These are phyloP conservation scores for Scrobipalpa atriplicella DNA, from an alignment of 2,888 invertebrate genomes.

Conservation along the genomic window DNA sequence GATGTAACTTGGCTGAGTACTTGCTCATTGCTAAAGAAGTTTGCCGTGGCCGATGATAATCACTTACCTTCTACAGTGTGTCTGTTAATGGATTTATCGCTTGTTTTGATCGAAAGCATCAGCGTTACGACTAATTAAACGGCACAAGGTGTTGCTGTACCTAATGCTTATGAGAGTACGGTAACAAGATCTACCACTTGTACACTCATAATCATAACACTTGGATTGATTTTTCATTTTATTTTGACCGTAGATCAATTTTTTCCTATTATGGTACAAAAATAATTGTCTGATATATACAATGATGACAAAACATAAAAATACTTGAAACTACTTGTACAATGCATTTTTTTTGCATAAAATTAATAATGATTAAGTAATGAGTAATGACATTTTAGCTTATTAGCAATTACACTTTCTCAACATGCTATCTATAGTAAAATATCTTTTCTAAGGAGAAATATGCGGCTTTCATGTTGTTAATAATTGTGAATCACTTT, in stretches of 20 bases:
- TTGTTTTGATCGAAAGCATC: not conserved
- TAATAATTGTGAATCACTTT: conserved; percentile 4
- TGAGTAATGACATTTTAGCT: not conserved
- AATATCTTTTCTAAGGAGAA: not conserved
- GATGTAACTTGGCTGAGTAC: not conserved
- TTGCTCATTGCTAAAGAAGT: not conserved
- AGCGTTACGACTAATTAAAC: not conserved
- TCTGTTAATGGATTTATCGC: conserved; percentile 1
- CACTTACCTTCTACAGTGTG: not conserved
- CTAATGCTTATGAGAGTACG: no score
- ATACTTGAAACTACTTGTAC: not conserved
- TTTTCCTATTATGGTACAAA: no score
- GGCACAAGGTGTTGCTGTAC: no score
- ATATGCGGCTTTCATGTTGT: not conserved
- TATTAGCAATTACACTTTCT: conserved; percentile 1
- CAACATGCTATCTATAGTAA: conserved; percentile 7
- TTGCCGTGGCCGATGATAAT: conserved; percentile 5
- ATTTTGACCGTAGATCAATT: no score
- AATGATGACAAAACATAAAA: no score
- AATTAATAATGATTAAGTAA: not conserved
- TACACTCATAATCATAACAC: no score
- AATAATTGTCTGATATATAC: no score
- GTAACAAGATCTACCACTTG: no score
- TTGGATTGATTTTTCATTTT: no score
- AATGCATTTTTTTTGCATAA: not conserved